Conservation (phyloP, 2,113 vertebrate genomes). For the Athene cunicularia region DNA sequence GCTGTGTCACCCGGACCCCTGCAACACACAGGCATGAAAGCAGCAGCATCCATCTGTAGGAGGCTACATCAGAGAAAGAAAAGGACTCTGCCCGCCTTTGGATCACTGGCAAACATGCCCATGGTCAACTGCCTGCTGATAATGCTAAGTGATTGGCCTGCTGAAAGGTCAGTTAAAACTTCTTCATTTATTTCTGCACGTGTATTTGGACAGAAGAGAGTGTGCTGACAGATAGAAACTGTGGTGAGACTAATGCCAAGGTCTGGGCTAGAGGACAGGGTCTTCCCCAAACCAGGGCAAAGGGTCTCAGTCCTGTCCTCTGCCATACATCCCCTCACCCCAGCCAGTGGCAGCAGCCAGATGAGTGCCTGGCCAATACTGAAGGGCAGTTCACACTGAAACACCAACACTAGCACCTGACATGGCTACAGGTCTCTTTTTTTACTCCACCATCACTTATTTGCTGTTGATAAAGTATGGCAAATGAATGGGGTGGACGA, state of each 20-base stretch:
- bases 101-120: background rate
- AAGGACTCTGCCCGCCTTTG: background rate
- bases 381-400: background rate
- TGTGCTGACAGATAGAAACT: background rate
- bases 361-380: background rate
- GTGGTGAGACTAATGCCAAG: background rate
- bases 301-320: background rate
- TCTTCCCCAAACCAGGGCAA: background rate
- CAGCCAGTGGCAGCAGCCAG: background rate
- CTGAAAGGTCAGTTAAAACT: background rate
- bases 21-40: background rate
- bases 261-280: background rate
- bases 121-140: background rate
- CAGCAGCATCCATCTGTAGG: background rate
- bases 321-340: fast-evolving
- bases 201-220: background rate
- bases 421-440: background rate
- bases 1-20: fast-evolving
- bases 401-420: background rate
- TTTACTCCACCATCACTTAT: background rate
- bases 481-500: background rate
- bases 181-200: background rate
- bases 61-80: background rate
- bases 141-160: background rate
- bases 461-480: background rate